Evolutionary conservation across 1,140 invertebrate species (phyloP).

Genomic region (Drosophila micromelanica): DNA sequence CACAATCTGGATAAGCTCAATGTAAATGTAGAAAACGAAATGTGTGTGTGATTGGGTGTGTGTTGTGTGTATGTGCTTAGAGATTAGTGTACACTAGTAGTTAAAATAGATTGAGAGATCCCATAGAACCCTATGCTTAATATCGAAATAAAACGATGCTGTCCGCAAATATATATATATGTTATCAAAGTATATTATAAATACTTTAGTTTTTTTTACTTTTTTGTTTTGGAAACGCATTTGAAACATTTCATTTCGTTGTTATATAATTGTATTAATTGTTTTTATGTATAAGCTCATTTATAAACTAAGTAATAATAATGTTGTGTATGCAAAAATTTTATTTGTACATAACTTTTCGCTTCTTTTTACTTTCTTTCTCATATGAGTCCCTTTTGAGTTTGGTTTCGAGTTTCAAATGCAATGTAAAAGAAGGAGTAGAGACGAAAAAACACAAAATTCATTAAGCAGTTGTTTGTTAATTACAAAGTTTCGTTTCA

Average conservation of each 20-base stretch:
- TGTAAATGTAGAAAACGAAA: conserved; percentile 23
- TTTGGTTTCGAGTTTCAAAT: conserved; percentile 57
- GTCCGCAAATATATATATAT: neutral
- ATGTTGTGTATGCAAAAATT: conserved; percentile 46
- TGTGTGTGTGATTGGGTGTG: conserved; percentile 42
- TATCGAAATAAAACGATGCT: conserved; percentile 40
- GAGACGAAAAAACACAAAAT: conserved; percentile 82
- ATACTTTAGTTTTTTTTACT: conserved; percentile 28
- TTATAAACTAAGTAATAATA: conserved; percentile 63
- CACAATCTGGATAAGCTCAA: conserved; percentile 23
- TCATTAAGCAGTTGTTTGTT: conserved; percentile 78
- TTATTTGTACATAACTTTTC: conserved; percentile 81
- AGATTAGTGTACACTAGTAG: conserved; percentile 6
- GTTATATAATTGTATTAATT: conserved; percentile 10
- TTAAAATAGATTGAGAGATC: conserved; percentile 9
- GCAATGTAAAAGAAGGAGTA: conserved; percentile 83
- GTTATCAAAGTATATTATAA: conserved; percentile 37
- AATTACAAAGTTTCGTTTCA: conserved; percentile 58
- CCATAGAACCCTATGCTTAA: conserved; percentile 31
- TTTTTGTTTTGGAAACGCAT: conserved; percentile 21
- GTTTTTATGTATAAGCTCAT: conserved; percentile 35
- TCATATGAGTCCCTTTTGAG: conserved; percentile 83
- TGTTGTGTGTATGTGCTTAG: conserved; percentile 19
- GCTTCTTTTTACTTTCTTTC: conserved; percentile 84
- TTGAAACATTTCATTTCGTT: conserved; percentile 47